Percentiles rank a stretch among this genome's conserved stretches.
These are phyloP conservation scores for Hypanus sabinus DNA, from an alignment of 2,113 vertebrate genomes.

Conservation along the genomic window DNA sequence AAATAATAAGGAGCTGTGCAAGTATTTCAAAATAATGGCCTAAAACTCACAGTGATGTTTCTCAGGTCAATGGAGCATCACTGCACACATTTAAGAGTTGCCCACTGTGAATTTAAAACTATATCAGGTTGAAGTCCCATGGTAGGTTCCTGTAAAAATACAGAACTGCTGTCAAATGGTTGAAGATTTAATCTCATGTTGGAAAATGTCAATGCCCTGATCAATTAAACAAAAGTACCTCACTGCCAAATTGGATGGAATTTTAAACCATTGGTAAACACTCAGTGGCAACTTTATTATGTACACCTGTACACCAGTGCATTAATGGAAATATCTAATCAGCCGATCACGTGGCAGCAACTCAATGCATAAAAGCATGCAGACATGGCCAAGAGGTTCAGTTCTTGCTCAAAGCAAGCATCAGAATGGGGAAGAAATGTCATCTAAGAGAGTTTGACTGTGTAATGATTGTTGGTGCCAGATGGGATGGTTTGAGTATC, in stretches of 20 bases:
- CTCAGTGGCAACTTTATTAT: too few species aligned
- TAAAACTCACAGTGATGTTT: background rate
- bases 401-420: too few species aligned
- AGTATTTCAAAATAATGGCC: background rate
- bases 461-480: too few species aligned
- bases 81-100: background rate
- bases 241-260: background rate
- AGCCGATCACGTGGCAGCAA: too few species aligned
- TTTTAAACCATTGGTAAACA: background rate
- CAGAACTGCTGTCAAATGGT: background rate
- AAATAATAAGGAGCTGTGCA: background rate
- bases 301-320: too few species aligned
- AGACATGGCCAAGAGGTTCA: too few species aligned
- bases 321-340: too few species aligned
- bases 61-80: background rate
- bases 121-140: background rate
- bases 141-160: background rate
- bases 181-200: background rate
- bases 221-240: background rate
- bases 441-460: too few species aligned
- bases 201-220: background rate
- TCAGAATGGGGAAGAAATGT: too few species aligned
- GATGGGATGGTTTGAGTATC: too few species aligned
- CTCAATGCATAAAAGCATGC: too few species aligned
- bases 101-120: background rate